Evolutionary conservation across 2,797 vertebrate species (phyloP).

Genomic region (Sarcophilus harrisii): DNA sequence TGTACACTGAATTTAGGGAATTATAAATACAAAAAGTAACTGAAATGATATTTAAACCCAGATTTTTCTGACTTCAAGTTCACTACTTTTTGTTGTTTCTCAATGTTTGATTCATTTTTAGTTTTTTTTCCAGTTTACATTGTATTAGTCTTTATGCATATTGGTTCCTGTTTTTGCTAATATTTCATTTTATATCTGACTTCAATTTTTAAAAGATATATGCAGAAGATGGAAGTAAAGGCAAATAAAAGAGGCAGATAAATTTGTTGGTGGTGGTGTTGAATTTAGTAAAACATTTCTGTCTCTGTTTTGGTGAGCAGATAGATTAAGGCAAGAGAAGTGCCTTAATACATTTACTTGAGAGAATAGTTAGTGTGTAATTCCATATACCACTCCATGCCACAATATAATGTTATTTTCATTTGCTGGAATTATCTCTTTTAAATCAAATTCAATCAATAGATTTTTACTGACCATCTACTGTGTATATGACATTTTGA

Average conservation of each 20-base stretch:
- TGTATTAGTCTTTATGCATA: not conserved
- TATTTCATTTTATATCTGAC: not conserved
- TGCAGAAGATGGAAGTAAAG: not conserved
- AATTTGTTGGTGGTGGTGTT: not conserved
- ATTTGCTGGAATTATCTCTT: not conserved
- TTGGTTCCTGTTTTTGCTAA: not conserved
- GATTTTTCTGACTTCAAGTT: not conserved
- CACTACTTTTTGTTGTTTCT: not conserved
- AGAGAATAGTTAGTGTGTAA: not conserved
- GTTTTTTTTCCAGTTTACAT: not conserved
- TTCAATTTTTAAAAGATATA: not conserved
- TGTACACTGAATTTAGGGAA: not conserved
- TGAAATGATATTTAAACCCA: not conserved
- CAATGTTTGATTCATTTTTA: not conserved
- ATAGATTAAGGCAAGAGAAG: not conserved
- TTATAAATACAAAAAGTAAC: not conserved
- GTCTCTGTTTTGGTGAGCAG: not conserved
- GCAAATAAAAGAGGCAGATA: not conserved
- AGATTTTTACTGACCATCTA: not conserved
- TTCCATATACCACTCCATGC: not conserved
- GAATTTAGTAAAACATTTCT: not conserved
- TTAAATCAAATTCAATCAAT: not conserved
- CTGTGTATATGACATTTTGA: not conserved
- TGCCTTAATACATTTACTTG: not conserved
- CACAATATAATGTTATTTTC: not conserved